These are phyloP conservation scores for Leucopsar rothschildi DNA, from an alignment of 2,113 vertebrate genomes.

Conservation along the genomic window DNA sequence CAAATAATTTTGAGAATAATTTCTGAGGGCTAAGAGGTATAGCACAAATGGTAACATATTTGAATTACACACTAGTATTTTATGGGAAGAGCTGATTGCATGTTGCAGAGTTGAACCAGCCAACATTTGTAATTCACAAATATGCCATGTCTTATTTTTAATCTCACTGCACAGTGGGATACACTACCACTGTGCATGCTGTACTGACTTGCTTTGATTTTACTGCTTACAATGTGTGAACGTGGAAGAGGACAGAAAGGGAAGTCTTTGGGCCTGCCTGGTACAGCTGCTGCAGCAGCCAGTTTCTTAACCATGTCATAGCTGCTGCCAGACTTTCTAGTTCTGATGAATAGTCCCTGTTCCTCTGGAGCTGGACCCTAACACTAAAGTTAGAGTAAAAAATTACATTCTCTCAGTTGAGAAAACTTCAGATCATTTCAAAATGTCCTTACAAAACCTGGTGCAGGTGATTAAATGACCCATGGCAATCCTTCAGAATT, in stretches of 20 bases:
- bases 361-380: background rate
- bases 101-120: background rate
- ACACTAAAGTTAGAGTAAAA: background rate
- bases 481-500: background rate
- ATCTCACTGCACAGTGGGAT: background rate
- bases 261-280: background rate
- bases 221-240: background rate
- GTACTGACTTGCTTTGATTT: background rate
- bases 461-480: background rate
- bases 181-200: background rate
- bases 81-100: background rate
- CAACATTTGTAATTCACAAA: background rate
- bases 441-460: background rate
- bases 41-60: background rate
- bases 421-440: background rate
- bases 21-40: background rate
- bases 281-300: background rate
- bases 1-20: background rate
- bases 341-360: background rate
- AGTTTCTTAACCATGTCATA: background rate
- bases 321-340: background rate
- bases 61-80: background rate
- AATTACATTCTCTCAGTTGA: background rate
- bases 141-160: background rate
- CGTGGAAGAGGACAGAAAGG: background rate